Base-by-base conservation (phyloP, 2,113 vertebrate species). In the Ceratotherium simum region DNA sequence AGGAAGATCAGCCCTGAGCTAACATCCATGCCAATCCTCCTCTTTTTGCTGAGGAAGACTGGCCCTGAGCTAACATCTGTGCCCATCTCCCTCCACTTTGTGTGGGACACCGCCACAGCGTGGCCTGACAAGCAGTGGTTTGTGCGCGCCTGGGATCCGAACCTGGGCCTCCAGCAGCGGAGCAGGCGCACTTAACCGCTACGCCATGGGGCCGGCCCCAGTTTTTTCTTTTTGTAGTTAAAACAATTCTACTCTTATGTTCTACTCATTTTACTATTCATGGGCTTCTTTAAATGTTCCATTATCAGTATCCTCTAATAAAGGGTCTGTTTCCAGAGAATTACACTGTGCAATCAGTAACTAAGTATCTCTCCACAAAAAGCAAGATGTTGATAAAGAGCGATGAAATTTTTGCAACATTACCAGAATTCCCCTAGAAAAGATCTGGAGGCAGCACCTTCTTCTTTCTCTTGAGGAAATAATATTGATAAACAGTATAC, bases 401-500 rank as follows among this genome's bases (percentile, higher is more conserved):
- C 70, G 7, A 69, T 54, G 17, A 64, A 56, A 97, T 31, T 82
- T 69, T 70, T 83, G 58, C 60, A 4, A 67, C 27, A 84, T 83
- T 75, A 81, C 27, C 36, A 81, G 88, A 92, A 90, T 79, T 62
- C 56, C 39, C 69, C 51, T 8, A 78, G 58, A 51, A 95, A 94
- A 91, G 11, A 80, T 48, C 7, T 75, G 36, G 88, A 80, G 16
- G 17, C 69, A 56, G 23, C 6, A 80, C 36, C 51, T 73, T 76
- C 56, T 65, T 46, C 39, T 69, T 64, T 73, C 60, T 92, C 54
- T 87, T 94, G 36, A 89, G 90, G 83, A 95, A 96, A 95, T 54
- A 69, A 39, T 51, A 92, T 6, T 91, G 67, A 93, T 72, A 95
- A 95, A 3, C 25, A 88, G 60, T 36, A 83, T 23, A 46, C 2